Conservation (phyloP, 2,113 vertebrate genomes). For the Neogobius melanostomus region DNA sequence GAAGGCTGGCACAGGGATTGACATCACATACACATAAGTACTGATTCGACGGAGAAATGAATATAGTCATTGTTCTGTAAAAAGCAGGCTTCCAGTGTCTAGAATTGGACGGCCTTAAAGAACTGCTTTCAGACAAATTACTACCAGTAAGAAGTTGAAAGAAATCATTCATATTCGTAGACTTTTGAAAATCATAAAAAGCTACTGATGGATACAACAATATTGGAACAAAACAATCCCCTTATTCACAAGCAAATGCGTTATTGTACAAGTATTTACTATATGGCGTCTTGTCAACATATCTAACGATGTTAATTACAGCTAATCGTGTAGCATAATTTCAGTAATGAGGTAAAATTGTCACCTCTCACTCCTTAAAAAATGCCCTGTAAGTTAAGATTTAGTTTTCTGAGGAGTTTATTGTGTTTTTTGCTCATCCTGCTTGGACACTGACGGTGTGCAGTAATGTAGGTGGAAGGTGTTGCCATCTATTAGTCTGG, state of each 20-base stretch:
- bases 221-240: neutral
- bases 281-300: neutral
- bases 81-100: neutral
- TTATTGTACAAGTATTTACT: neutral
- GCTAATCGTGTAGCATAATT: neutral
- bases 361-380: neutral
- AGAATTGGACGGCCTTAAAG: neutral
- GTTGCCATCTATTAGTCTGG: conserved; percentile 29
- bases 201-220: neutral
- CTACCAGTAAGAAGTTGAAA: neutral
- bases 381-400: neutral
- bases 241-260: neutral
- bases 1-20: neutral
- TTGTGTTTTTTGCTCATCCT: neutral
- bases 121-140: neutral
- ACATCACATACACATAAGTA: neutral
- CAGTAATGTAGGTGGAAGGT: conserved; percentile 26
- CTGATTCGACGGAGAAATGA: neutral
- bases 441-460: conserved; percentile 7
- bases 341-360: neutral
- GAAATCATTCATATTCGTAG: neutral
- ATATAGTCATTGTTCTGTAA: too few relatives aligned
- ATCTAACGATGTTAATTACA: neutral
- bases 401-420: neutral
- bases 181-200: neutral